These are phyloP conservation scores for Odontocolon sp. DNA, from an alignment of 2,888 invertebrate genomes.

Conservation along the genomic window DNA sequence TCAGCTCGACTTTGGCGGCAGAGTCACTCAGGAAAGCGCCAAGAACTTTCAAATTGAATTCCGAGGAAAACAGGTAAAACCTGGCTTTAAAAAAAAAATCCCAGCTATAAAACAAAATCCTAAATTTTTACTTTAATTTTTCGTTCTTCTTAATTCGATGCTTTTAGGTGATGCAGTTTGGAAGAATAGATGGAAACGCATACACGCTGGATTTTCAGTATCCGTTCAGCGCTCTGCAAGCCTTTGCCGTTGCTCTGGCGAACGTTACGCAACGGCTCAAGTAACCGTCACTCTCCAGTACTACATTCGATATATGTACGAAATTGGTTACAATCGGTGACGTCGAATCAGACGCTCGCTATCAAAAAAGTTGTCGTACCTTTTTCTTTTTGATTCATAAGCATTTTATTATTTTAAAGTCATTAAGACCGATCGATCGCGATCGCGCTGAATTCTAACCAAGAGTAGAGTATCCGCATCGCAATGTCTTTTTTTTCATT, in stretches of 20 bases:
- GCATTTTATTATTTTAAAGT: neutral
- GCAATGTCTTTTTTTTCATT: neutral
- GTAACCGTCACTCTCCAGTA: slow-evolving; percentile 81
- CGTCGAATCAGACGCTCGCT: slow-evolving; percentile 38
- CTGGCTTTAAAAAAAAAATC: neutral
- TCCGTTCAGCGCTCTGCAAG: slow-evolving; percentile 98
- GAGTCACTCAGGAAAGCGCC: slow-evolving; percentile 99
- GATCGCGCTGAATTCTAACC: slow-evolving; percentile 39
- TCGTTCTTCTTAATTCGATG: too few species aligned
- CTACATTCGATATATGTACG: slow-evolving; percentile 70
- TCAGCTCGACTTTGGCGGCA: slow-evolving; percentile 98
- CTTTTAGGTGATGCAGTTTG: slow-evolving; percentile 99
- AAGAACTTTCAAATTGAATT: slow-evolving; percentile 99
- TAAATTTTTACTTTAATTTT: too few species aligned
- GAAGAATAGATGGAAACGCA: slow-evolving; percentile 98
- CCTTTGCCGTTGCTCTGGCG: slow-evolving; percentile 98
- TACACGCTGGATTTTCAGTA: slow-evolving; percentile 99
- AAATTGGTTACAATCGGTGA: slow-evolving; percentile 58
- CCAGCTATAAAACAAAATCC: neutral
- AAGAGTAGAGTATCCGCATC: slow-evolving; percentile 13
- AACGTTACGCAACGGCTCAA: slow-evolving; percentile 97
- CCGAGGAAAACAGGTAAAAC: slow-evolving; percentile 93
- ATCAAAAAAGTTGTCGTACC: slow-evolving; percentile 32
- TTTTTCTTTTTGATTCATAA: slow-evolving; percentile 6
- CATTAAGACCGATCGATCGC: slow-evolving; percentile 11